Evolutionary conservation across 2,888 invertebrate genomes (phyloP).

Genomic region (Iphiclides podalirius): DNA sequence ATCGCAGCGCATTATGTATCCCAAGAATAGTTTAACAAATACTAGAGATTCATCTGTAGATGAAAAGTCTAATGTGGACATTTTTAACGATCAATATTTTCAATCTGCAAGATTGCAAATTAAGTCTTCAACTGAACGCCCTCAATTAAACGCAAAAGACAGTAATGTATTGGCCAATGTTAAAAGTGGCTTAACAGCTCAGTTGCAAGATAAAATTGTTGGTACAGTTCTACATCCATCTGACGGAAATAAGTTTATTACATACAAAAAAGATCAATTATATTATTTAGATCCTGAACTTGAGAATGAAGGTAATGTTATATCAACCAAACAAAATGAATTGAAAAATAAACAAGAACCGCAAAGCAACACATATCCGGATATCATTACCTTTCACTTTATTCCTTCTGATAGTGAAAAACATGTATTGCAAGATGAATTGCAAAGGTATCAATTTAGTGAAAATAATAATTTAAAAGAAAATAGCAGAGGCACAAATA

Average conservation of each 20-base stretch:
- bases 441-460: slow-evolving; percentile 6
- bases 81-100: slow-evolving; percentile 48
- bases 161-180: slow-evolving; percentile 38
- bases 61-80: slow-evolving; percentile 48
- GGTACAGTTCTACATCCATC: slow-evolving; percentile 65
- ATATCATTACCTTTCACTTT: slow-evolving; percentile 28
- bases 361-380: slow-evolving; percentile 27
- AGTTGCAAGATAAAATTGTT: slow-evolving; percentile 62
- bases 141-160: slow-evolving; percentile 44
- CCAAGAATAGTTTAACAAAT: slow-evolving; percentile 35
- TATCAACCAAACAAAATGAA: slow-evolving; percentile 23
- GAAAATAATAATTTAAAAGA: slow-evolving; percentile 2
- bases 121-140: slow-evolving; percentile 39
- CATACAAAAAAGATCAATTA: slow-evolving; percentile 66
- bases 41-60: slow-evolving; percentile 32
- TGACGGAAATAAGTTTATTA: slow-evolving; percentile 58
- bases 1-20: slow-evolving; percentile 25
- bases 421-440: background rate
- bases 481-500: background rate
- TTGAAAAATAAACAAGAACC: slow-evolving; percentile 36
- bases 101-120: slow-evolving; percentile 35
- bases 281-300: slow-evolving; percentile 62
- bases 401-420: slow-evolving; percentile 4
- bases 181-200: slow-evolving; percentile 62
- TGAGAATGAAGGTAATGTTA: slow-evolving; percentile 35